These are phyloP conservation scores for Amiota communis DNA, from an alignment of 2,888 invertebrate species.

Conservation along the genomic window DNA sequence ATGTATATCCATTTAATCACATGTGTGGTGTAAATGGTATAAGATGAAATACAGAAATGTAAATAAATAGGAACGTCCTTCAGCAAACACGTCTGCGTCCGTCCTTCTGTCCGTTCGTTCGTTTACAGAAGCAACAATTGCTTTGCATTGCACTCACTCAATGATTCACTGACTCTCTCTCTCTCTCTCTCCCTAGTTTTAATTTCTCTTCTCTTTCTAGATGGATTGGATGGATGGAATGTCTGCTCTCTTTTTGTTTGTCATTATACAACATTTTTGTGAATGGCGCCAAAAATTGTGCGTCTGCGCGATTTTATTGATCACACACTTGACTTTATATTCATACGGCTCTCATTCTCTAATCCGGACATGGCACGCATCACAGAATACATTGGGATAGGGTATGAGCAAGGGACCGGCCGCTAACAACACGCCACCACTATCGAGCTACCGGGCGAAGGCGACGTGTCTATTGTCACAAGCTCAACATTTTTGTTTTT, in stretches of 20 bases:
- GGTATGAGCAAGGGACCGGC: constrained; percentile 47
- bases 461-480: constrained; percentile 18
- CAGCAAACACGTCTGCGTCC: constrained; percentile 1
- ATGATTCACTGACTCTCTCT: no score
- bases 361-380: constrained; percentile 18
- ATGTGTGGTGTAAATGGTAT: no score
- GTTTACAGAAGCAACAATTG: constrained; percentile 21
- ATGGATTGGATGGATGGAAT: no score
- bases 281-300: constrained; percentile 55
- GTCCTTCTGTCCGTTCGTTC: not conserved
- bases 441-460: constrained; percentile 9
- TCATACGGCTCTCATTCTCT: not conserved
- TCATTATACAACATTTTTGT: constrained; percentile 41
- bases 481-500: constrained; percentile 22
- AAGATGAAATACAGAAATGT: constrained; percentile 16
- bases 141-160: no score
- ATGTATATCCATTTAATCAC: no score
- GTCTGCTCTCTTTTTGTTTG: not conserved
- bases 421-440: not conserved
- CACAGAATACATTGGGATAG: constrained; percentile 53
- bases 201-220: not conserved
- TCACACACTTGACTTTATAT: constrained; percentile 25
- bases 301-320: constrained; percentile 57
- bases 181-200: no score
- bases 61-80: constrained; percentile 23